A percentile compares a stretch with the other conserved stretches of the same genome.
phyloP scores from a whole-genome alignment of 2,888 invertebrate species.

The Cabera pusaria region DNA sequence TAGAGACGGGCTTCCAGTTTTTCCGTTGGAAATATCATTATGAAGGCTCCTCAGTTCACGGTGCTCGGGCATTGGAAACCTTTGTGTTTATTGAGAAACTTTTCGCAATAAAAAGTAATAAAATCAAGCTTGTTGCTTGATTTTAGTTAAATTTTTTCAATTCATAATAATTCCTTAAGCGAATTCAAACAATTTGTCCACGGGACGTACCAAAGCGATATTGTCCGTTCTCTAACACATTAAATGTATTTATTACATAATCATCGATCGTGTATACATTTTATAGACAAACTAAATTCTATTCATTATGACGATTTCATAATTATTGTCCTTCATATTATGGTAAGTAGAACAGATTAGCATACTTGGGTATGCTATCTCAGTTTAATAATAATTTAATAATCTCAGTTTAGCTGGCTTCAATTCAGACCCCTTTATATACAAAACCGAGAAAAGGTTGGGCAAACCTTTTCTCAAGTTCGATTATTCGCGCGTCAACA shows the following conservation, averaged over 20 bases:
- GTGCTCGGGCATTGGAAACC: conserved; percentile 24
- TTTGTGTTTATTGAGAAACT: conserved; percentile 24
- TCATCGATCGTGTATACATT: too few relatives aligned
- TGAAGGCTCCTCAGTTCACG: conserved; percentile 29
- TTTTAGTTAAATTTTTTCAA: too few relatives aligned
- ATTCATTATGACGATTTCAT: too few relatives aligned
- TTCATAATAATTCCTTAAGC: too few relatives aligned
- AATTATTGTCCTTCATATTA: conserved; percentile 8
- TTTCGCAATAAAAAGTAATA: conserved; percentile 12
- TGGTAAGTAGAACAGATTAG: conserved; percentile 13
- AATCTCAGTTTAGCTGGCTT: too few relatives aligned
- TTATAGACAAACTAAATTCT: too few relatives aligned
- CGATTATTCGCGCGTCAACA: conserved; percentile 40
- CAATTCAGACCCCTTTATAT: conserved; percentile 23
- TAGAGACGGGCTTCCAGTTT: conserved; percentile 40
- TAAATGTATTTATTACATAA: too few relatives aligned
- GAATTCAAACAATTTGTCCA: too few relatives aligned
- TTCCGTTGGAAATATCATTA: conserved; percentile 38
- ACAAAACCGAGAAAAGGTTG: conserved; percentile 26
- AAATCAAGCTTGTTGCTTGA: conserved; percentile 1
- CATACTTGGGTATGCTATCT: too few relatives aligned
- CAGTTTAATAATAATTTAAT: too few relatives aligned
- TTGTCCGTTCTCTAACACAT: too few relatives aligned
- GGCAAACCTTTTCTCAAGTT: conserved; percentile 34
- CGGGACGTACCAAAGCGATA: too few relatives aligned